Conservation (phyloP, 2,113 vertebrate species). For the Myocastor coypus region DNA sequence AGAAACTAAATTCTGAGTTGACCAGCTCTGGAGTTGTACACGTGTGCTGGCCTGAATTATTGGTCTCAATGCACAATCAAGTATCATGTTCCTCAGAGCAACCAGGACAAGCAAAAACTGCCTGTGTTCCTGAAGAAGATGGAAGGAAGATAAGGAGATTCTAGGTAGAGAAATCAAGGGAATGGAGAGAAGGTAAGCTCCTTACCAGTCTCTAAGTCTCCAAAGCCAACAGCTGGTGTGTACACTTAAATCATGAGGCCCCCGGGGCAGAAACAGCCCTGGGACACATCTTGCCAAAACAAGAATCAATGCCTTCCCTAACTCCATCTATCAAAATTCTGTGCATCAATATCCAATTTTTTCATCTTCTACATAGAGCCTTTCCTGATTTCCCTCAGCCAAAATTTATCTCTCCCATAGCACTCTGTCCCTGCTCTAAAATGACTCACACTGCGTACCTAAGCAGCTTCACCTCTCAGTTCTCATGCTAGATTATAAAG, state of each 20-base stretch:
- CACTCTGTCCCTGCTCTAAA: neutral
- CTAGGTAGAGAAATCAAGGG: neutral
- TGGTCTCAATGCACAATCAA: neutral
- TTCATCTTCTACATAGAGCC: neutral
- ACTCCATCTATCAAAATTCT: neutral
- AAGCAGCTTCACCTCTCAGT: neutral
- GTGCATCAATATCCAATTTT: neutral
- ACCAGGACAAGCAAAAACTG: constrained; percentile 33
- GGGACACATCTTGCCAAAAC: neutral
- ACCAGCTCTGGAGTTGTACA: neutral
- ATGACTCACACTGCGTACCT: neutral
- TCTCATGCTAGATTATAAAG: neutral
- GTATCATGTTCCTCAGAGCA: constrained; percentile 39
- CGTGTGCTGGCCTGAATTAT: neutral
- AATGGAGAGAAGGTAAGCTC: neutral
- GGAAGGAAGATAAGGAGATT: constrained; percentile 1
- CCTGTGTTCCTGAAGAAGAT: neutral
- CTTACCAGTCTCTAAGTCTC: neutral
- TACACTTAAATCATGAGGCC: neutral
- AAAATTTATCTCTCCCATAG: constrained; percentile 8
- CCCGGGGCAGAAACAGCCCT: neutral
- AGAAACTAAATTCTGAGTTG: constrained; percentile 34
- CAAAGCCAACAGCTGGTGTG: neutral
- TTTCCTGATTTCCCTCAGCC: constrained; percentile 41
- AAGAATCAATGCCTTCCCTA: neutral